Evolutionary conservation across 2,888 invertebrate genomes (phyloP).

Genomic region (Troglohyphantes excavatus): DNA sequence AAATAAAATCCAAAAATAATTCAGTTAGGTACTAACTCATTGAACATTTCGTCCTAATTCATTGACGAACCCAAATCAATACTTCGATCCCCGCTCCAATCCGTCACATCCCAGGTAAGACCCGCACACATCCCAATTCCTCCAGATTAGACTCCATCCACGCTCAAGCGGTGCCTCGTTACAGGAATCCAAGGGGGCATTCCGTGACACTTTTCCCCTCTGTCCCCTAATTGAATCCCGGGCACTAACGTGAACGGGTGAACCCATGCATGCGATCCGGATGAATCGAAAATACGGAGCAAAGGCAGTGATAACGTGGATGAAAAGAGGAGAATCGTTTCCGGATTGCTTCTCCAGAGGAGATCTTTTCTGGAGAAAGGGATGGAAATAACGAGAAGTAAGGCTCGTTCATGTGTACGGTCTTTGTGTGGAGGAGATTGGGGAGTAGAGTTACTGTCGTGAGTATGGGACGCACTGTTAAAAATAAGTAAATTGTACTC

Average conservation of each 20-base stretch:
- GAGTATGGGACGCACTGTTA: no score
- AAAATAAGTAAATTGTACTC: no score
- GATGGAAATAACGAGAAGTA: neutral
- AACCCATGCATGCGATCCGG: neutral
- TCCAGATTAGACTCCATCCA: neutral
- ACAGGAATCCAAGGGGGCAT: neutral
- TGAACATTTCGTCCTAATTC: no score
- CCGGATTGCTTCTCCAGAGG: conserved; percentile 42
- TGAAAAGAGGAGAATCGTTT: conserved; percentile 28
- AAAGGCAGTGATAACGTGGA: conserved; percentile 46
- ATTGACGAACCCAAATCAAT: no score
- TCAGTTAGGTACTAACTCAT: no score
- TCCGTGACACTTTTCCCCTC: neutral
- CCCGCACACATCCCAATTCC: neutral
- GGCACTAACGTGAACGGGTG: neutral
- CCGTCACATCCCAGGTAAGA: no score
- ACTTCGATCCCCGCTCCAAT: no score
- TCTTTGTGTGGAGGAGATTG: no score
- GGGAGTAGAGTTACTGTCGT: no score
- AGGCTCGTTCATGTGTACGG: no score
- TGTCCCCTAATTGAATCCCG: conserved; percentile 23
- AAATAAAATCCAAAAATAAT: no score
- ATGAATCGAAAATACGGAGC: conserved; percentile 18
- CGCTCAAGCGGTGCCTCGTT: neutral
- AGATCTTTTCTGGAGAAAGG: neutral